These are phyloP conservation scores for Jordanella pulchra DNA, from an alignment of 2,797 vertebrate genomes.

Conservation along the genomic window DNA sequence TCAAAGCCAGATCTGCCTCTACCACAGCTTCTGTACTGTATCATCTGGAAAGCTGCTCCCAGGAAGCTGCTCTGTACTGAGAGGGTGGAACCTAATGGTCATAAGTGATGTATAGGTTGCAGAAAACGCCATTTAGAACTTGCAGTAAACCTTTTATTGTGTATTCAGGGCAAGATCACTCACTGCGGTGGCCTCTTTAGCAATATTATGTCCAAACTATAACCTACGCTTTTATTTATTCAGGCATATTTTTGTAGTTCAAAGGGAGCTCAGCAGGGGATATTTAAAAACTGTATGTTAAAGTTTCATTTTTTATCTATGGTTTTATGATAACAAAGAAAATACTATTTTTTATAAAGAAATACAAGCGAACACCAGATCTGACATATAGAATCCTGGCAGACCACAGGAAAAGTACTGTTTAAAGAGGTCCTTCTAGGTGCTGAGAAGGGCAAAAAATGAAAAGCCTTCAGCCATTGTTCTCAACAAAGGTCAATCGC, in stretches of 20 bases:
- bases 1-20: slow-evolving; percentile 77
- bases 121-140: slow-evolving; percentile 78
- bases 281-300: slow-evolving; percentile 35
- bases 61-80: slow-evolving; percentile 65
- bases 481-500: slow-evolving; percentile 83
- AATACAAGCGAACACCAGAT: slow-evolving; percentile 29
- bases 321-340: slow-evolving; percentile 22
- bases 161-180: slow-evolving; percentile 73
- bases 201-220: slow-evolving; percentile 64
- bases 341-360: slow-evolving; percentile 11
- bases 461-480: slow-evolving; percentile 83
- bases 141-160: slow-evolving; percentile 78
- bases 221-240: slow-evolving; percentile 55
- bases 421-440: slow-evolving; percentile 65
- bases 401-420: slow-evolving; percentile 69
- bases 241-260: slow-evolving; percentile 50
- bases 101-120: slow-evolving; percentile 78
- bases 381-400: slow-evolving; percentile 68
- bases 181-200: slow-evolving; percentile 66
- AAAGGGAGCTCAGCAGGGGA: slow-evolving; percentile 32
- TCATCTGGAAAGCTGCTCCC: slow-evolving; percentile 76
- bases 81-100: slow-evolving; percentile 76
- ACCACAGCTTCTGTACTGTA: slow-evolving; percentile 74
- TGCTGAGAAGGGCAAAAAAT: slow-evolving; percentile 74
- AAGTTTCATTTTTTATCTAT: slow-evolving; percentile 17